Conservation (phyloP, 2,888 invertebrate genomes). For the Ischnus inquisitorius region DNA sequence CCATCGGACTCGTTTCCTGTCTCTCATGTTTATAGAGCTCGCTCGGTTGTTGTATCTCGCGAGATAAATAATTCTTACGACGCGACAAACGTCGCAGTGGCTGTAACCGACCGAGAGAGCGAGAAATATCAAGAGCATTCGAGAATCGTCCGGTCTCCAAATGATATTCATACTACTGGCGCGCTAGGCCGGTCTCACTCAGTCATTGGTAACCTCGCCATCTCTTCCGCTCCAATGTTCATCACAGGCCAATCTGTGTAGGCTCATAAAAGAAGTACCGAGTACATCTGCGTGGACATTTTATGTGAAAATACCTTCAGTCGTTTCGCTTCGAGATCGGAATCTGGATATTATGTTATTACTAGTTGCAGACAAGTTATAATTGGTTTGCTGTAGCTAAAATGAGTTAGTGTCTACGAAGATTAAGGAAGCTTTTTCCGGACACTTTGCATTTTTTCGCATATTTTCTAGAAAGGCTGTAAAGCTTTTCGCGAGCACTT, state of each 20-base stretch:
- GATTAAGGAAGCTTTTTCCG: too few species aligned
- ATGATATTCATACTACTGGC: conserved; percentile 12
- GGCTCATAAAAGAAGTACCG: not conserved
- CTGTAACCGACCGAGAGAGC: conserved; percentile 9
- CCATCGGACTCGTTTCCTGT: conserved; percentile 60
- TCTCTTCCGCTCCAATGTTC: not conserved
- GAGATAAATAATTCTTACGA: conserved; percentile 54
- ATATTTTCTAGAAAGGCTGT: too few species aligned
- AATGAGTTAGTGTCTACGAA: too few species aligned
- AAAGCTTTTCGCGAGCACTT: too few species aligned
- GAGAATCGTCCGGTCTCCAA: not conserved
- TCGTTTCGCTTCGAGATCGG: too few species aligned
- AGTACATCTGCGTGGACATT: too few species aligned
- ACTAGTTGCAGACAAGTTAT: too few species aligned
- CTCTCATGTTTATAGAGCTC: conserved; percentile 58
- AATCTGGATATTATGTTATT: too few species aligned
- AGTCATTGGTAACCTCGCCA: not conserved
- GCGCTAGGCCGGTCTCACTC: not conserved
- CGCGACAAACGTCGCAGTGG: not conserved
- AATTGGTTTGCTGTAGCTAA: too few species aligned
- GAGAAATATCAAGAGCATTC: conserved; percentile 13
- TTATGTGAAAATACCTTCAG: too few species aligned
- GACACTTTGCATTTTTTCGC: too few species aligned
- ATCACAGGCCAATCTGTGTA: not conserved
- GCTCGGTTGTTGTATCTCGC: conserved; percentile 22